These are phyloP conservation scores for Microctonus hyperodae DNA, from an alignment of 2,888 invertebrate genomes.

Conservation along the genomic window DNA sequence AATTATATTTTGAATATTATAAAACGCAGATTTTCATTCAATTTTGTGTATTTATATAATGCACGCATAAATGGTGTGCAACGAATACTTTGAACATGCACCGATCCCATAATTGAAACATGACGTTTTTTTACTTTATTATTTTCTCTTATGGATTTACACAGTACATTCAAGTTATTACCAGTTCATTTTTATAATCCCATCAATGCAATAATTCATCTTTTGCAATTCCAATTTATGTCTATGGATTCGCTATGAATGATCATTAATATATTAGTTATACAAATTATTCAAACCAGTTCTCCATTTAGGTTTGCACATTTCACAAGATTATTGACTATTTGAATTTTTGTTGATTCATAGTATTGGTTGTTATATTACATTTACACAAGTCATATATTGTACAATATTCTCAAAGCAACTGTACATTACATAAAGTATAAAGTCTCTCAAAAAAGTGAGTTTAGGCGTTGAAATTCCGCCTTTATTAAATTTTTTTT, in stretches of 20 bases:
- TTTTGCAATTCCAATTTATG: not conserved
- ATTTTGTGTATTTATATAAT: conserved; percentile 15
- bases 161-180: not conserved
- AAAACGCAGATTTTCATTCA: conserved; percentile 18
- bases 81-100: conserved; percentile 13
- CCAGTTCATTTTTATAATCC: not conserved
- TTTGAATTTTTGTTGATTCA: not conserved
- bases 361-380: conserved; percentile 51
- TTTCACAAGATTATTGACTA: not conserved
- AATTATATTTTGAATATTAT: conserved; percentile 23
- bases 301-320: not conserved
- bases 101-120: not conserved
- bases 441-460: conserved; percentile 48
- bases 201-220: not conserved
- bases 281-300: not conserved
- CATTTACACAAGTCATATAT: conserved; percentile 59
- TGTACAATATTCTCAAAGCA: conserved; percentile 56
- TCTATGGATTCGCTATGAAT: not conserved
- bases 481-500: conserved; percentile 33
- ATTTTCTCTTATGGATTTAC: not conserved
- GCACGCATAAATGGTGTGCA: conserved; percentile 10
- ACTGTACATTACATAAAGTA: conserved; percentile 55
- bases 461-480: conserved; percentile 35
- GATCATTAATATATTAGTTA: not conserved
- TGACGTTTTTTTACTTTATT: not conserved